phyloP scores from a whole-genome alignment of 2,113 vertebrate genomes.

The Sarotherodon lohbergeri region DNA sequence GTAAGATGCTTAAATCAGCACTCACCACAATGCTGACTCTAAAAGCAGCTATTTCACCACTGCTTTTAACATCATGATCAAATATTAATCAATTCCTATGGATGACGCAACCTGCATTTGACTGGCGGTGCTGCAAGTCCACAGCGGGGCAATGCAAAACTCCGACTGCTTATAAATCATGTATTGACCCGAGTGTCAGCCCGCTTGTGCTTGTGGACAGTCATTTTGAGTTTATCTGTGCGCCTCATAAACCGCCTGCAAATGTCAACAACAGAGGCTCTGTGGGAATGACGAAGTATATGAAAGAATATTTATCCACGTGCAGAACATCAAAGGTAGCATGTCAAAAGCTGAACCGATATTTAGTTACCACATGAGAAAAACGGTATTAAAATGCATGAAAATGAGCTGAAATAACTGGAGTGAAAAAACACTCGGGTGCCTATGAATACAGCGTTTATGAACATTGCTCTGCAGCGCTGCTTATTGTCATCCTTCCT shows the following conservation, averaged over 20 bases:
- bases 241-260: not conserved
- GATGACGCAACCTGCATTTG: not conserved
- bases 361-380: not conserved
- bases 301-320: not conserved
- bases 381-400: not conserved
- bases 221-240: not conserved
- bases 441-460: not conserved
- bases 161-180: constrained; percentile 28
- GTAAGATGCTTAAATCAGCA: constrained; percentile 45
- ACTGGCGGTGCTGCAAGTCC: not conserved
- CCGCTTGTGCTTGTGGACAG: not conserved
- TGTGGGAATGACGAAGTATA: not conserved
- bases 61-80: constrained; percentile 53
- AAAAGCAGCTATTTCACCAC: constrained; percentile 15
- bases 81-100: constrained; percentile 48
- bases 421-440: not conserved
- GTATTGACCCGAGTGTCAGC: not conserved
- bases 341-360: not conserved
- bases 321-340: not conserved
- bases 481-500: not conserved
- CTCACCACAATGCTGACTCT: constrained; percentile 26
- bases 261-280: not conserved
- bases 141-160: not conserved
- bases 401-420: not conserved
- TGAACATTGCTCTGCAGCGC: not conserved